phyloP scores from a whole-genome alignment of 2,113 vertebrate species.

The Salminus brasiliensis region DNA sequence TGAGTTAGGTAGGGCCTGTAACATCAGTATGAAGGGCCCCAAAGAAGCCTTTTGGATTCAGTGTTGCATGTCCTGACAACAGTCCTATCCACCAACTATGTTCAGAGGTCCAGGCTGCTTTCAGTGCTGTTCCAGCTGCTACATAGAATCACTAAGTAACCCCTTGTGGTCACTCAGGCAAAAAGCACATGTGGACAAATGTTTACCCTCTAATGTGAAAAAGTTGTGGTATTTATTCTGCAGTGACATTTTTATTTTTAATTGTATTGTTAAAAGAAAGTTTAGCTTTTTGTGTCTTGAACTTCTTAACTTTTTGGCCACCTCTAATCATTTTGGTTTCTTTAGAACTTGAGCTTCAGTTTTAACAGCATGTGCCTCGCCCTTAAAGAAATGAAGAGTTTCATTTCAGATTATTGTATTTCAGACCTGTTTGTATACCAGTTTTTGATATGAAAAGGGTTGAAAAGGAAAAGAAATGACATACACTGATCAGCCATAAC shows the following conservation, averaged over 20 bases:
- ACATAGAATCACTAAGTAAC: background rate
- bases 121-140: conserved; percentile 2
- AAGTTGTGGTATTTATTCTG: background rate
- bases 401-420: too few relatives aligned
- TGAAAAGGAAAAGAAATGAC: too few relatives aligned
- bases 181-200: conserved; percentile 2
- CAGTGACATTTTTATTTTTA: background rate
- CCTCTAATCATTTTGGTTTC: too few relatives aligned
- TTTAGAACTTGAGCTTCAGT: background rate
- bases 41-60: background rate
- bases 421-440: too few relatives aligned
- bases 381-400: background rate
- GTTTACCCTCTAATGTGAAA: background rate
- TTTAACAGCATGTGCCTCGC: background rate
- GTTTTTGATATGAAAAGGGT: too few relatives aligned
- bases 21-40: background rate
- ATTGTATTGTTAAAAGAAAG: too few relatives aligned
- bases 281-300: too few relatives aligned
- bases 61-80: background rate
- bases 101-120: background rate
- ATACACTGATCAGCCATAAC: too few relatives aligned
- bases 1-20: too few relatives aligned
- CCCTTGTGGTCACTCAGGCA: background rate
- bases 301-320: too few relatives aligned
- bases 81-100: conserved; percentile 9